Conservation (phyloP, 1,140 invertebrate genomes). For the Solen grandis region DNA sequence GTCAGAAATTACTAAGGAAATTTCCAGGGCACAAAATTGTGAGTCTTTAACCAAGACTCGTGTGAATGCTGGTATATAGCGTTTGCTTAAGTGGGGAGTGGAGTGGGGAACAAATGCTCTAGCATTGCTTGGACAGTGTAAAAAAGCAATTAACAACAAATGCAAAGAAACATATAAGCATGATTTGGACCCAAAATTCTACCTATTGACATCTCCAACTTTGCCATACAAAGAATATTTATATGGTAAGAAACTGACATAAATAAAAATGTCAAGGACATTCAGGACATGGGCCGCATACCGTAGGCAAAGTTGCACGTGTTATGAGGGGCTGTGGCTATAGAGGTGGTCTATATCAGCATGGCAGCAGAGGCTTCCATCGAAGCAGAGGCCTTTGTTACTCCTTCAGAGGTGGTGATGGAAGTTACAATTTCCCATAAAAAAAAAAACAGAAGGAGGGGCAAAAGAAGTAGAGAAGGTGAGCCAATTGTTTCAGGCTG, state of each 20-base stretch:
- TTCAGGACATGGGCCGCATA: constrained; percentile 1
- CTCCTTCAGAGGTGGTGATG: neutral
- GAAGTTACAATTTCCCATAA: neutral
- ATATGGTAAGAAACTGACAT: constrained; percentile 26
- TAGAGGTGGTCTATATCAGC: neutral
- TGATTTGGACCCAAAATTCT: constrained; percentile 31
- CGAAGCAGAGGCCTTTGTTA: neutral
- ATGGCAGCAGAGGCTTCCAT: no score
- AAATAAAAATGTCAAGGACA: constrained; percentile 35
- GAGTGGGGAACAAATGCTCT: constrained; percentile 3
- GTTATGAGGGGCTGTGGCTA: neutral
- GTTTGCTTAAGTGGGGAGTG: neutral
- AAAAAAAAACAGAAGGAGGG: constrained; percentile 36
- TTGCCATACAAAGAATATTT: constrained; percentile 27
- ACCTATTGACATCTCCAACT: constrained; percentile 3
- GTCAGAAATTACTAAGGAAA: neutral
- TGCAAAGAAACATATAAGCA: constrained; percentile 11
- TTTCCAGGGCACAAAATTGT: neutral
- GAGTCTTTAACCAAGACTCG: neutral
- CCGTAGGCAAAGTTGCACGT: constrained; percentile 1
- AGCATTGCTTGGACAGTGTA: neutral
- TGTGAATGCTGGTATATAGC: constrained; percentile 1
- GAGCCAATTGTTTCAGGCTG: constrained; percentile 14
- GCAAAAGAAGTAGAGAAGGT: constrained; percentile 40
- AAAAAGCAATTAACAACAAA: neutral